These are phyloP conservation scores for Ceramica pisi DNA, from an alignment of 2,888 invertebrate species.

Conservation along the genomic window DNA sequence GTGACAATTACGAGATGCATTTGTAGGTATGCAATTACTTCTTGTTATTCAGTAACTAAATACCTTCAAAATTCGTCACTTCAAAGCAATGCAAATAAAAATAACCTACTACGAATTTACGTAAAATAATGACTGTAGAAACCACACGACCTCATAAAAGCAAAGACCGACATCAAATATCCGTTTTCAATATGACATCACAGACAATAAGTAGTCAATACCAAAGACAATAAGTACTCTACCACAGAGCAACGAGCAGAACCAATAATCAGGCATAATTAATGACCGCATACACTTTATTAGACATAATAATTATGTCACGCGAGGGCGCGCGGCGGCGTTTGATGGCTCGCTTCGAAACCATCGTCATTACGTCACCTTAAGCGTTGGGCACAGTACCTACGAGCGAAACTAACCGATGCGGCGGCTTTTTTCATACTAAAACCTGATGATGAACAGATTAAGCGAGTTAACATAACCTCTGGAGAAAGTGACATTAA, in stretches of 20 bases:
- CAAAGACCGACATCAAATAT: constrained; percentile 22
- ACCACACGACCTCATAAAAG: neutral
- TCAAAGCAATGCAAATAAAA: constrained; percentile 2
- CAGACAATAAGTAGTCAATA: constrained; percentile 23
- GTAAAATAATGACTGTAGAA: neutral
- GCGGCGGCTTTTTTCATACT: neutral
- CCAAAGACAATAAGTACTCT: constrained; percentile 16
- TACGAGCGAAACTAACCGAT: neutral
- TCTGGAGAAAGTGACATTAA: too few relatives aligned
- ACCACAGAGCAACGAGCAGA: constrained; percentile 19
- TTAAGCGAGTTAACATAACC: neutral
- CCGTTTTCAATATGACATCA: constrained; percentile 44
- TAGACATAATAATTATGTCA: constrained; percentile 77
- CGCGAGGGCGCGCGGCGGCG: constrained; percentile 65
- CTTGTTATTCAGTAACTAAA: neutral
- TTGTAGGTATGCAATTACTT: neutral
- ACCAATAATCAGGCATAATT: constrained; percentile 61
- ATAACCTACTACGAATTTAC: neutral
- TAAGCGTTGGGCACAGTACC: constrained; percentile 7
- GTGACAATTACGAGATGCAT: neutral
- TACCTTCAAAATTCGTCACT: neutral
- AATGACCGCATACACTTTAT: constrained; percentile 64
- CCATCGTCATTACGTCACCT: constrained; percentile 47
- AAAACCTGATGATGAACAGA: neutral
- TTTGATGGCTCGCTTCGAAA: constrained; percentile 68